phyloP scores from a whole-genome alignment of 2,113 vertebrate species.

The Aspiorhynchus laticeps region DNA sequence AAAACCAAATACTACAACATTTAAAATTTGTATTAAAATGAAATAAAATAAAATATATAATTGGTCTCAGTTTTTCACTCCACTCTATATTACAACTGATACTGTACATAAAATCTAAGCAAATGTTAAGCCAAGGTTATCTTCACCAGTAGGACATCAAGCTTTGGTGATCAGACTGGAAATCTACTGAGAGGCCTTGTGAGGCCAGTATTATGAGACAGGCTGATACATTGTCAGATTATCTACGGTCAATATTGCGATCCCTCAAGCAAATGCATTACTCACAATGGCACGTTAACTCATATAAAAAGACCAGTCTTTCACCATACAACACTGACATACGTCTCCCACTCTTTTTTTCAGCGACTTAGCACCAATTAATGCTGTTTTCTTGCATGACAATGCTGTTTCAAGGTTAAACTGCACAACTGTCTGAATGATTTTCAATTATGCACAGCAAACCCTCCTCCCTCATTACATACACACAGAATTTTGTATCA shows the following conservation, averaged over 20 bases:
- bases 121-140: neutral
- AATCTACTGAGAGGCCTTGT: neutral
- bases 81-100: neutral
- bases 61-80: neutral
- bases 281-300: neutral
- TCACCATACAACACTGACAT: neutral
- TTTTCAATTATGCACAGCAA: slow-evolving; percentile 76
- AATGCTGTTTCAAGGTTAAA: slow-evolving; percentile 75
- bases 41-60: neutral
- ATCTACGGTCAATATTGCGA: neutral
- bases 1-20: neutral
- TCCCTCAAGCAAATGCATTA: slow-evolving; percentile 26
- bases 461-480: slow-evolving; percentile 26
- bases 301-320: slow-evolving; percentile 1
- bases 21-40: no score
- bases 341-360: neutral
- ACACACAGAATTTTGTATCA: slow-evolving; percentile 51
- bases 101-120: neutral
- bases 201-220: neutral
- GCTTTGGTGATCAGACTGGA: neutral
- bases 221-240: neutral
- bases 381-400: slow-evolving; percentile 62
- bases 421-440: slow-evolving; percentile 76
- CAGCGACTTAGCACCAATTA: slow-evolving; percentile 36
- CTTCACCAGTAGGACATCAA: neutral